A percentile compares a stretch with the other conserved stretches of the same genome.
These are phyloP conservation scores for Polypedilum vanderplanki DNA, from an alignment of 1,140 invertebrate genomes.

Conservation along the genomic window DNA sequence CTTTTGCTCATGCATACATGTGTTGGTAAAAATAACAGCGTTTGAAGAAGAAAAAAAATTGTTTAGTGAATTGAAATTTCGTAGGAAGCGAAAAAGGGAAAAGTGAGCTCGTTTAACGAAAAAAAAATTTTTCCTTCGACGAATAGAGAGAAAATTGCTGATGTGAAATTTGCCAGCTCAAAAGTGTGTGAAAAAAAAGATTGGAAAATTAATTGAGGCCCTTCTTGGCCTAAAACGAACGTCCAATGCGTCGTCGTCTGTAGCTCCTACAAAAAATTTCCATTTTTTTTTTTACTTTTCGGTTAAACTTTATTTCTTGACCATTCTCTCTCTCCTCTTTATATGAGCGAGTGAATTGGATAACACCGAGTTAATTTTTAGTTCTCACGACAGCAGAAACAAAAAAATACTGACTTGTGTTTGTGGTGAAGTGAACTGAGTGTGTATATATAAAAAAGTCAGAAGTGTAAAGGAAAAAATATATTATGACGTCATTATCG, in stretches of 20 bases:
- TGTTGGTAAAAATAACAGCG: slow-evolving; percentile 3
- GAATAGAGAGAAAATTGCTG: too few relatives aligned
- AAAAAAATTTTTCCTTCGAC: background rate
- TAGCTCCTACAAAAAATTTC: background rate
- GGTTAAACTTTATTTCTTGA: background rate
- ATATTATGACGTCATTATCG: slow-evolving; percentile 25
- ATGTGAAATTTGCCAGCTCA: too few relatives aligned
- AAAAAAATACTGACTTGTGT: background rate
- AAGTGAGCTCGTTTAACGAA: background rate
- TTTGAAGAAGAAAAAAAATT: background rate
- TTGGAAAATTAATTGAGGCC: slow-evolving; percentile 10
- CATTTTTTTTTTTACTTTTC: background rate
- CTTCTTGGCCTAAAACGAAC: background rate
- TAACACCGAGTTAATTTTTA: slow-evolving; percentile 25
- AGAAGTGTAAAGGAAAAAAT: slow-evolving; percentile 12
- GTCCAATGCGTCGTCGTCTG: background rate
- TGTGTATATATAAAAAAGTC: background rate
- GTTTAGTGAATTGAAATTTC: slow-evolving; percentile 13
- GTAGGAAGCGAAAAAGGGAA: background rate
- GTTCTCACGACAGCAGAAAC: slow-evolving; percentile 1
- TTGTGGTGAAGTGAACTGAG: background rate
- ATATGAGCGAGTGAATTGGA: slow-evolving; percentile 15
- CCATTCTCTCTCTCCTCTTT: background rate
- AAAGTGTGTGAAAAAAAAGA: background rate
- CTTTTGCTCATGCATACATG: slow-evolving; percentile 1